phyloP scores from a whole-genome alignment of 2,113 vertebrate species.

The Poeciliopsis retropinna region DNA sequence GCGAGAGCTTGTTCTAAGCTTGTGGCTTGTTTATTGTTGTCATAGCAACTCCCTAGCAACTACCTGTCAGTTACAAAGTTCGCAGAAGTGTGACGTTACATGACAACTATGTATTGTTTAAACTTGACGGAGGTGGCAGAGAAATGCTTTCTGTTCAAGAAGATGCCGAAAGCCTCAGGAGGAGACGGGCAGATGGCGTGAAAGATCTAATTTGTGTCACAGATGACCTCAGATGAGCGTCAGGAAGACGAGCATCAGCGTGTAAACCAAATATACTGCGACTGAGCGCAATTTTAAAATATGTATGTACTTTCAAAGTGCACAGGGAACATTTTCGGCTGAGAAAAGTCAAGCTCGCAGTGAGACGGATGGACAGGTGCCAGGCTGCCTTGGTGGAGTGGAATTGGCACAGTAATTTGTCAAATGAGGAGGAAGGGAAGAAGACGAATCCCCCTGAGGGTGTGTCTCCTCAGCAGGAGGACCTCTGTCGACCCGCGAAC shows the following conservation, averaged over 20 bases:
- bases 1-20: too few relatives aligned
- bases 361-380: slow-evolving; percentile 74
- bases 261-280: slow-evolving; percentile 62
- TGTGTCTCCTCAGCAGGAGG: slow-evolving; percentile 59
- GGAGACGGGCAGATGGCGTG: slow-evolving; percentile 47
- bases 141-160: slow-evolving; percentile 14
- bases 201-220: slow-evolving; percentile 36
- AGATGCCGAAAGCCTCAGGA: slow-evolving; percentile 26
- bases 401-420: slow-evolving; percentile 75
- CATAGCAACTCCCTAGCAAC: too few relatives aligned
- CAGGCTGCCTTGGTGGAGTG: slow-evolving; percentile 72
- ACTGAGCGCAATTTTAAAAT: slow-evolving; percentile 54
- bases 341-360: slow-evolving; percentile 28
- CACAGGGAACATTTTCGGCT: slow-evolving; percentile 26
- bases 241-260: slow-evolving; percentile 30
- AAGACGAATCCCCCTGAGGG: slow-evolving; percentile 53
- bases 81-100: too few relatives aligned
- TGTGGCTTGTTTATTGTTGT: too few relatives aligned
- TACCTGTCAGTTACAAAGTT: too few relatives aligned
- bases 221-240: slow-evolving; percentile 44
- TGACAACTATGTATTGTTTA: background rate
- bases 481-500: slow-evolving; percentile 43
- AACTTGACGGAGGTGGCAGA: slow-evolving; percentile 16
- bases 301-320: background rate
- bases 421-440: slow-evolving; percentile 69